phyloP scores from a whole-genome alignment of 2,797 vertebrate species.

The Micromesistius poutassou region DNA sequence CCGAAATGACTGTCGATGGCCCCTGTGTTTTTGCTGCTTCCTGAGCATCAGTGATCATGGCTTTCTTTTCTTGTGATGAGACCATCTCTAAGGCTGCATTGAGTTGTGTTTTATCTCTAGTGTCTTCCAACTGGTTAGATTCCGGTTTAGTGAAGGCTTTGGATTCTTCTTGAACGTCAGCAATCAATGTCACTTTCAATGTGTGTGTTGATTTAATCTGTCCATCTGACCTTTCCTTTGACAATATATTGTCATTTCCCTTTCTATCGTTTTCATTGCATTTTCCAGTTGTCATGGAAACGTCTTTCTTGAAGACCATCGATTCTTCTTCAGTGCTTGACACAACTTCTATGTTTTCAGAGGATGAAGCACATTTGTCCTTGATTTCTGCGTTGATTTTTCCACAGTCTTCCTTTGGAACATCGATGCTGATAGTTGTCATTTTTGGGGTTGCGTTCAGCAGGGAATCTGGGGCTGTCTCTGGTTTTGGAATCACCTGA shows the following conservation, averaged over 20 bases:
- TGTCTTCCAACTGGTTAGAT: not conserved
- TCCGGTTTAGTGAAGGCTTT: not conserved
- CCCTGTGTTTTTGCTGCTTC: not conserved
- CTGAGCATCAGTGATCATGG: conserved; percentile 10
- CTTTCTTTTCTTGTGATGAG: conserved; percentile 6
- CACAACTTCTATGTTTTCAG: not conserved
- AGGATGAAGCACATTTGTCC: not conserved
- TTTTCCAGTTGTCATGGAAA: not conserved
- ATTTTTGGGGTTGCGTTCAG: not conserved
- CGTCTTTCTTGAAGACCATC: not conserved
- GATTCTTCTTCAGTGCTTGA: not conserved
- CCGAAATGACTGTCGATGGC: not conserved
- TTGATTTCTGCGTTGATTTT: not conserved
- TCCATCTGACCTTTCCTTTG: not conserved
- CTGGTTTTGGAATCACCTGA: not conserved
- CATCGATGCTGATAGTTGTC: not conserved
- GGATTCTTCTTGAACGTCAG: not conserved
- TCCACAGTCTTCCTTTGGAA: not conserved
- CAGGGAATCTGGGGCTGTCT: not conserved
- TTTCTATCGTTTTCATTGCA: not conserved
- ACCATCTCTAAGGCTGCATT: not conserved
- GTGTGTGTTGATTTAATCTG: not conserved
- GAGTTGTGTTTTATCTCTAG: not conserved
- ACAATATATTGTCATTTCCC: not conserved
- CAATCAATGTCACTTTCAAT: not conserved